Evolutionary conservation across 1,140 invertebrate genomes (phyloP).

Genomic region (Plutomurus gul): DNA sequence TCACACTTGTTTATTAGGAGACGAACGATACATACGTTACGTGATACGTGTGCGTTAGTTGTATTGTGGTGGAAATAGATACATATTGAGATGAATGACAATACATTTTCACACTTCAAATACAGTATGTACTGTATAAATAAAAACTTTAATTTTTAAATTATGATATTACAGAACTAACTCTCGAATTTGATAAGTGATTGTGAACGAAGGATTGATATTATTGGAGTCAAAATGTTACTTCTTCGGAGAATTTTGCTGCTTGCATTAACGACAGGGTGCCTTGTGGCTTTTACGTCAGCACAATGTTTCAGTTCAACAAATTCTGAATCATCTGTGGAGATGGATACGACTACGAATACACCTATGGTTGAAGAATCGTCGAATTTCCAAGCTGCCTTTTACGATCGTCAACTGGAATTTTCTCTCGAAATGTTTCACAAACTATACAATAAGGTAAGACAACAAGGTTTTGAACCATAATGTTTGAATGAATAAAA

Average conservation of each 20-base stretch:
- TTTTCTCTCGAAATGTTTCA: conserved; percentile 47
- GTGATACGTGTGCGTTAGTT: too few species aligned
- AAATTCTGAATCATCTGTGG: not conserved
- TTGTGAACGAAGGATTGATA: too few species aligned
- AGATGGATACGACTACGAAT: not conserved
- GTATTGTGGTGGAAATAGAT: too few species aligned
- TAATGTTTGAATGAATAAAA: not conserved
- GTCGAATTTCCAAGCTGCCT: conserved; percentile 42
- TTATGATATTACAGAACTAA: too few species aligned
- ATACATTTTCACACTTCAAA: too few species aligned
- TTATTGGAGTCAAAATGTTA: not conserved
- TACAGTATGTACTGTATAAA: too few species aligned
- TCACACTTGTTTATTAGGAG: too few species aligned
- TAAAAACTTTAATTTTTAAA: too few species aligned
- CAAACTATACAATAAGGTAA: conserved; percentile 45
- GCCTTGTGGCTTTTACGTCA: not conserved
- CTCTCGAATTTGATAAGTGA: too few species aligned
- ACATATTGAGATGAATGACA: too few species aligned
- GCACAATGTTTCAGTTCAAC: conserved; percentile 34
- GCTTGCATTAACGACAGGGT: not conserved
- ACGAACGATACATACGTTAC: too few species aligned
- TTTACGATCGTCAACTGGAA: conserved; percentile 47
- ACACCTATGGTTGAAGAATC: not conserved
- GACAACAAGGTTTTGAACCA: too few species aligned
- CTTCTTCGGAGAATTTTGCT: not conserved